Base-by-base conservation (phyloP, 2,113 vertebrate species). In the Drymodes brunneopygia region DNA sequence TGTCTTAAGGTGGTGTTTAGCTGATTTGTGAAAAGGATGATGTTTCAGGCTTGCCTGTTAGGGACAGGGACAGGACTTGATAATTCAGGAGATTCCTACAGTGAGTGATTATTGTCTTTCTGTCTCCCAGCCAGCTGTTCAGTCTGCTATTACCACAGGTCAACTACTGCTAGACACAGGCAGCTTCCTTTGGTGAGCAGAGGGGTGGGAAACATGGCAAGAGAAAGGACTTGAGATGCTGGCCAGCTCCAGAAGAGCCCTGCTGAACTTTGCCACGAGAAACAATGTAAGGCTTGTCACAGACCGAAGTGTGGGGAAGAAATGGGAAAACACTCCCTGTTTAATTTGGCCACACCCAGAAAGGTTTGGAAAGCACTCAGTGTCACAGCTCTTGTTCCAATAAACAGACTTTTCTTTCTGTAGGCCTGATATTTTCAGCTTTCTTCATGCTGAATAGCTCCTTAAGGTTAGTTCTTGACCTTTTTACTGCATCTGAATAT, bases 271-370 rank as follows among this genome's bases (percentile, higher is more conserved):
- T 45, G 31, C 51, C 4, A 6, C 19, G 20, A 79, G 42, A 66
- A 81, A 81, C 0, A 0, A 8, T 5, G 7, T 24, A 45, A 61
- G 17, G 35, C 40, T 87, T 81, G 31, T 18, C 7, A 9, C 0
- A 0, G 40, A 31, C 42, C 4, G 1, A 56, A 57, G 35, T 15
- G 16, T 17, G 38, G 33, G 40, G 31, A 60, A 9, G 42, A 75
- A 64, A 88, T 5, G 7, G n/a, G 36, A 73, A 88, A 90, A 69
- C 0, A 9, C 17, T 61, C 20, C 25, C n/a, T 69, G 40, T 19
- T 64, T 72, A 53, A 69, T 90, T 69, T 80, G 48, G 21, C 40
- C 31, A 33, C 29, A 82, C 6, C 10, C 7, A 12, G 28, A 67
- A 47, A 45, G 9, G 17, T 79, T 75, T 90, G 57, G 57, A 92